Conservation (phyloP, 2,113 vertebrate species). For the Thamnophis sirtalis region DNA sequence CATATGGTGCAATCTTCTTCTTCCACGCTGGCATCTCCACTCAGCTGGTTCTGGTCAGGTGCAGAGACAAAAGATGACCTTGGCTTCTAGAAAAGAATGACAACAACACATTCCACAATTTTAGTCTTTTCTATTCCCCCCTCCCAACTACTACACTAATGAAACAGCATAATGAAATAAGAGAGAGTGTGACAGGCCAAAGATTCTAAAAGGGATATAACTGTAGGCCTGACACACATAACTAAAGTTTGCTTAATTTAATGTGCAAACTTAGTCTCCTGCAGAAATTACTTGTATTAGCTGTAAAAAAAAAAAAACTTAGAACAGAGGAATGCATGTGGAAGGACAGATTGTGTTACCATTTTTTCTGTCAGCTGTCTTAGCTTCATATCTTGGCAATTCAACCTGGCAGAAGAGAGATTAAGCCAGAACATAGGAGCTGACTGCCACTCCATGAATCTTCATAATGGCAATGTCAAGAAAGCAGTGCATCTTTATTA, state of each 20-base stretch:
- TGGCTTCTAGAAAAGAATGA: too few relatives aligned
- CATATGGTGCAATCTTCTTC: too few relatives aligned
- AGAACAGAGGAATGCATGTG: background rate
- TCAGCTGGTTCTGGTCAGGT: too few relatives aligned
- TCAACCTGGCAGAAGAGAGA: background rate
- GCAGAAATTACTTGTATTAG: background rate
- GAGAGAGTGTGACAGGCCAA: too few relatives aligned
- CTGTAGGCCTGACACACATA: too few relatives aligned
- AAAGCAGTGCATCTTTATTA: background rate
- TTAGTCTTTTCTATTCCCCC: too few relatives aligned
- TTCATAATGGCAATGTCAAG: background rate
- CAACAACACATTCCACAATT: too few relatives aligned
- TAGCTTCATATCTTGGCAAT: background rate
- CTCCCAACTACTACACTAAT: too few relatives aligned
- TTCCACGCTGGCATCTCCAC: too few relatives aligned
- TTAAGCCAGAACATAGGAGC: accelerated
- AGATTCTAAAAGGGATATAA: too few relatives aligned
- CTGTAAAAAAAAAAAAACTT: background rate
- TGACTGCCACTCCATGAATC: background rate
- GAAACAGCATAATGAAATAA: too few relatives aligned
- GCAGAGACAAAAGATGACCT: too few relatives aligned
- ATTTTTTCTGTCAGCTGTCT: background rate
- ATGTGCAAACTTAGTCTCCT: background rate
- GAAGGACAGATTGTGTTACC: background rate
- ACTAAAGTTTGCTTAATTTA: background rate